Conservation (phyloP, 2,113 vertebrate genomes). For the Hippoglossus stenolepis region DNA sequence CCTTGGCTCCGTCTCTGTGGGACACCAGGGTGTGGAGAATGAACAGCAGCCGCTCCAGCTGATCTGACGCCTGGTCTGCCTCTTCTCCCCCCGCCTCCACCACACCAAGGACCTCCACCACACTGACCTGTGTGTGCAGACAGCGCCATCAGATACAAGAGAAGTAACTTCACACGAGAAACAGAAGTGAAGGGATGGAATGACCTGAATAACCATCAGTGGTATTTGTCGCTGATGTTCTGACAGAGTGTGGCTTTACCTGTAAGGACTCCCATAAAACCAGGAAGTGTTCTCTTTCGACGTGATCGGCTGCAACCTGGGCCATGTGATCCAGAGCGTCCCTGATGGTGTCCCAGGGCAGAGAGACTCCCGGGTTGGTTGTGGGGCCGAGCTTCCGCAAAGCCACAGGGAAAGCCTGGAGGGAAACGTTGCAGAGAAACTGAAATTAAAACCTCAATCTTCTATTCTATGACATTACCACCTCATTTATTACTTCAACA, state of each 20-base stretch:
- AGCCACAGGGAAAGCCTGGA: conserved; percentile 87
- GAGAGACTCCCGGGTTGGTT: conserved; percentile 75
- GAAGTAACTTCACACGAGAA: not conserved
- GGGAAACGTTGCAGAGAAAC: not conserved
- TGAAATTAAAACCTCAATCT: not conserved
- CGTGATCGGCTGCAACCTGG: conserved; percentile 81
- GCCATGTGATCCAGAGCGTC: conserved; percentile 88
- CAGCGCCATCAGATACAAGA: not conserved
- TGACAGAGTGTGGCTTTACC: conserved; percentile 71
- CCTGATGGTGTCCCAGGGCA: conserved; percentile 88
- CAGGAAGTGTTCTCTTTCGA: conserved; percentile 88
- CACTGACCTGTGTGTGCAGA: conserved; percentile 47
- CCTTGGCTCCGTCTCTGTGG: conserved; percentile 87
- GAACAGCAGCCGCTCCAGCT: conserved; percentile 89
- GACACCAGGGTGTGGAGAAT: conserved; percentile 86
- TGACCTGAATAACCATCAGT: not conserved
- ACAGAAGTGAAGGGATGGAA: not conserved
- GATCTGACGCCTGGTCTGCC: conserved; percentile 77
- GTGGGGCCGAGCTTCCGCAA: conserved; percentile 89
- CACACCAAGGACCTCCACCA: conserved; percentile 58
- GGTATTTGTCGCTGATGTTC: not conserved
- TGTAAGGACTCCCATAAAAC: conserved; percentile 90
- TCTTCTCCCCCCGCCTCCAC: conserved; percentile 59
- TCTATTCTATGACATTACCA: not conserved
- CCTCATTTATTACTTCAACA: too few species aligned